Evolutionary conservation across 2,888 invertebrate species (phyloP).

Genomic region (Geophilus truncorum): DNA sequence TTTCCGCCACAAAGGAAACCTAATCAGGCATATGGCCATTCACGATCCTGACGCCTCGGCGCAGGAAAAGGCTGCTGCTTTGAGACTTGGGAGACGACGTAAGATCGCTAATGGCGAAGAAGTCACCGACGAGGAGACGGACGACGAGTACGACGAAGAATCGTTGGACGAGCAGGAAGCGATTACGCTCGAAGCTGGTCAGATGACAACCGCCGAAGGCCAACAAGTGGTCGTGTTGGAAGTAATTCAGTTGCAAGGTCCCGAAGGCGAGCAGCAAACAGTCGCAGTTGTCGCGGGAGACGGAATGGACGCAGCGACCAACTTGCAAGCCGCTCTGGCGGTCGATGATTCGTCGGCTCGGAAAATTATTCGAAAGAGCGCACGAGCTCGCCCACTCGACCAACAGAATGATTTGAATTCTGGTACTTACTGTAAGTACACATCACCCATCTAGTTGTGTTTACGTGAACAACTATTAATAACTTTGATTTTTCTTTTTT

Average conservation of each 20-base stretch:
- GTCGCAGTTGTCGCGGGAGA: conserved; percentile 53
- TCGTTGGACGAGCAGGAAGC: conserved; percentile 36
- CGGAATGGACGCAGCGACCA: conserved; percentile 36
- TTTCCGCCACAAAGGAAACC: conserved; percentile 77
- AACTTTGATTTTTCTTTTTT: not conserved
- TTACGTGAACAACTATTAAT: not conserved
- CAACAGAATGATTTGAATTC: not conserved
- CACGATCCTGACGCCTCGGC: conserved; percentile 81
- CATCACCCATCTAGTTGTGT: too few relatives aligned
- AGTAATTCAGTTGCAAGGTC: conserved; percentile 65
- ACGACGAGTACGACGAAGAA: conserved; percentile 54
- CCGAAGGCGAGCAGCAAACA: conserved; percentile 47
- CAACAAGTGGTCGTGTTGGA: conserved; percentile 81
- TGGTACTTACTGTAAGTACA: not conserved
- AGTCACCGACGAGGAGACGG: conserved; percentile 50
- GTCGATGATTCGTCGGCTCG: not conserved
- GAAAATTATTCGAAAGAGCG: not conserved
- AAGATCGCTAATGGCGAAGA: conserved; percentile 50
- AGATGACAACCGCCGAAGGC: conserved; percentile 62
- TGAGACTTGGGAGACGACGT: conserved; percentile 63
- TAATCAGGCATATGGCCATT: conserved; percentile 83
- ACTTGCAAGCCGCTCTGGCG: conserved; percentile 32
- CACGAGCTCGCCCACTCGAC: not conserved
- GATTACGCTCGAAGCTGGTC: conserved; percentile 35
- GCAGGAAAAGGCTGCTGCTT: conserved; percentile 65